These are phyloP conservation scores for Xanthostigma xanthostigma DNA, from an alignment of 2,888 invertebrate species.

Conservation along the genomic window DNA sequence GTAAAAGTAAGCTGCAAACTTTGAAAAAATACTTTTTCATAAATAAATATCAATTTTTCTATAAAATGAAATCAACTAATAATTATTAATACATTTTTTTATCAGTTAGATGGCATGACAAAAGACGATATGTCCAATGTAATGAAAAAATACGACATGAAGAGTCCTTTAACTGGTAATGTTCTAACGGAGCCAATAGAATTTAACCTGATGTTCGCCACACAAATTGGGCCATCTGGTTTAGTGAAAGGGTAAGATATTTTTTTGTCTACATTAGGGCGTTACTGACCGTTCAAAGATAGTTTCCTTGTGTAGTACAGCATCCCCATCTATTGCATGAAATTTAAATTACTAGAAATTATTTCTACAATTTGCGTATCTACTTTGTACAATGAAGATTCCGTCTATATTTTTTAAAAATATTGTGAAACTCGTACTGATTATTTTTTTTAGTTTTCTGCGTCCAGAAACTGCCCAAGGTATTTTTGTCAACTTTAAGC, in stretches of 20 bases:
- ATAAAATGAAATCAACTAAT: not conserved
- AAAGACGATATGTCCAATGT: slow-evolving; percentile 77
- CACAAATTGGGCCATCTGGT: slow-evolving; percentile 95
- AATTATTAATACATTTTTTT: slow-evolving; percentile 5
- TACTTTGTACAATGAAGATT: too few relatives aligned
- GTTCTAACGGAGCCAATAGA: slow-evolving; percentile 91
- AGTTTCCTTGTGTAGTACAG: too few relatives aligned
- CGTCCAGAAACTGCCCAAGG: slow-evolving; percentile 99
- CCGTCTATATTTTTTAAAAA: too few relatives aligned
- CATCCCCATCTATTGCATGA: too few relatives aligned
- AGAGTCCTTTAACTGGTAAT: slow-evolving; percentile 89
- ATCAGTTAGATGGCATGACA: slow-evolving; percentile 74
- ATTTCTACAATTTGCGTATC: too few relatives aligned
- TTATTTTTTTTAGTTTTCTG: slow-evolving; percentile 45
- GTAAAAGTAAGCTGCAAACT: slow-evolving; percentile 38
- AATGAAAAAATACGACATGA: slow-evolving; percentile 80
- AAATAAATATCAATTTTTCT: not conserved
- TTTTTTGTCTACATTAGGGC: too few relatives aligned
- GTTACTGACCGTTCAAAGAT: too few relatives aligned
- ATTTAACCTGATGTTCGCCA: slow-evolving; percentile 98
- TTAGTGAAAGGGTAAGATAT: slow-evolving; percentile 60
- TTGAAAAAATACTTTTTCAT: not conserved
- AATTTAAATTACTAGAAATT: too few relatives aligned
- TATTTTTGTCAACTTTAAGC: slow-evolving; percentile 98
- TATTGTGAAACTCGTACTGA: too few relatives aligned